phyloP scores from a whole-genome alignment of 1,140 invertebrate species.

The Piezodorus guildinii region DNA sequence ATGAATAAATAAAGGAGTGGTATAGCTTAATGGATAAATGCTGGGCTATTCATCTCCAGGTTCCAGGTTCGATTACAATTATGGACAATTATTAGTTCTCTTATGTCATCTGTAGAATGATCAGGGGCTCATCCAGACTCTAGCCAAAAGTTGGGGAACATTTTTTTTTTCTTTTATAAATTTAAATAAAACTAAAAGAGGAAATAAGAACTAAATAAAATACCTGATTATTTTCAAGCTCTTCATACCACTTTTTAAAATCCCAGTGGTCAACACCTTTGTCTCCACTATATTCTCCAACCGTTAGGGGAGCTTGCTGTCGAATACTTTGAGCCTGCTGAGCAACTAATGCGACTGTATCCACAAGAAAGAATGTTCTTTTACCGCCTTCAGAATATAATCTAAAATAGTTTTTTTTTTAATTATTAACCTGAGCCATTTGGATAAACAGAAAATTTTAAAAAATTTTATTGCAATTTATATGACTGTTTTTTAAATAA shows the following conservation, averaged over 20 bases:
- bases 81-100: too few species aligned
- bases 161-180: too few species aligned
- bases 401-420: slow-evolving; percentile 38
- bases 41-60: too few species aligned
- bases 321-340: slow-evolving; percentile 63
- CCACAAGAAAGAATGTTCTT: slow-evolving; percentile 60
- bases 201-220: neutral
- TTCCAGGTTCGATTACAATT: too few species aligned
- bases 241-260: slow-evolving; percentile 46
- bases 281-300: slow-evolving; percentile 41
- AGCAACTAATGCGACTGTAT: slow-evolving; percentile 63
- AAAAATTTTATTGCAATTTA: neutral
- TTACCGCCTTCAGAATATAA: slow-evolving; percentile 51
- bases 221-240: slow-evolving; percentile 51
- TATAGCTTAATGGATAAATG: too few species aligned
- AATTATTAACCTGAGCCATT: neutral
- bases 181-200: too few species aligned
- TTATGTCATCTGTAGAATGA: too few species aligned
- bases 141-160: too few species aligned
- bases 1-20: too few species aligned
- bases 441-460: neutral
- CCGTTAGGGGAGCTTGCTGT: slow-evolving; percentile 42
- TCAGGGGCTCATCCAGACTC: too few species aligned
- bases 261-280: slow-evolving; percentile 56
- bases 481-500: neutral